A percentile compares a stretch with the other conserved stretches of the same genome.
phyloP scores from a whole-genome alignment of 2,797 vertebrate genomes.

The Pelobates cultripes region DNA sequence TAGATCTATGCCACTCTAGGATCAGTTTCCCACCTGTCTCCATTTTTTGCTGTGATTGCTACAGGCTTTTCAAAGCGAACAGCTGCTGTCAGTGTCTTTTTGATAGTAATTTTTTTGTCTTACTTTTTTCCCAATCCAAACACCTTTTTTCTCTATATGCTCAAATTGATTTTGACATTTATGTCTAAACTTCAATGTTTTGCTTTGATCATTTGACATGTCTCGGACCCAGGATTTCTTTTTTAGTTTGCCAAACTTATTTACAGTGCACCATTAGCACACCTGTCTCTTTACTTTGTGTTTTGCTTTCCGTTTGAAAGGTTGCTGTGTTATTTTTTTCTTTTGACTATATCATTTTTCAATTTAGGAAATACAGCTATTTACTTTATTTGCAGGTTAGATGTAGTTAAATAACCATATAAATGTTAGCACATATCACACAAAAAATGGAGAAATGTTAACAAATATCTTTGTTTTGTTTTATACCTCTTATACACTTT shows the following conservation, averaged over 20 bases:
- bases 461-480: too few species aligned
- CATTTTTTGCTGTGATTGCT: constrained; percentile 14
- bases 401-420: too few species aligned
- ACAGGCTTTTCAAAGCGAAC: constrained; percentile 31
- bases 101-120: neutral
- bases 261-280: neutral
- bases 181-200: neutral
- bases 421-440: too few species aligned
- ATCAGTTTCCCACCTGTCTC: constrained; percentile 43
- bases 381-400: too few species aligned
- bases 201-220: neutral
- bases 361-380: neutral
- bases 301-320: neutral
- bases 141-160: neutral
- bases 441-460: too few species aligned
- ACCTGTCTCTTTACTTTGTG: neutral
- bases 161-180: constrained; percentile 25
- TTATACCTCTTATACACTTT: too few species aligned
- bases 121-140: constrained; percentile 9
- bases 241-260: neutral
- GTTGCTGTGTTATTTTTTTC: neutral
- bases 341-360: neutral
- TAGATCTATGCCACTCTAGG: constrained; percentile 12
- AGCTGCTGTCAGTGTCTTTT: constrained; percentile 27
- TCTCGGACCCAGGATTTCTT: neutral